Percentiles rank a stretch among this genome's conserved stretches.
Conservation (phyloP, 2,888 invertebrate genomes). For the Geophilus truncorum region DNA sequence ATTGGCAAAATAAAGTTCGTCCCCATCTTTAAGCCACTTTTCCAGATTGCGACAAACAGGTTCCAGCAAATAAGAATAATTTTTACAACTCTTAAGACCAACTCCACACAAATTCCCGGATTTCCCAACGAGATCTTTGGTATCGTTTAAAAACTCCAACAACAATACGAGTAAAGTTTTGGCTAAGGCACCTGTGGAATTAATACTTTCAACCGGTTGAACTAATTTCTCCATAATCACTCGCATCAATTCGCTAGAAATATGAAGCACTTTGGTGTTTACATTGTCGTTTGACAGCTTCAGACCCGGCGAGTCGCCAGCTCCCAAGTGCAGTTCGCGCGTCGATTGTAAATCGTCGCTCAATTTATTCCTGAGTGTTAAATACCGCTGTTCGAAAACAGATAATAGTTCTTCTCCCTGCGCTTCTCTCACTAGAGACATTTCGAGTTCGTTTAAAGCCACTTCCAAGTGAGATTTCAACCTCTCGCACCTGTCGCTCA, state of each 20-base stretch:
- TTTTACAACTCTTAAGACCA: background rate
- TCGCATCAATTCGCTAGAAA: background rate
- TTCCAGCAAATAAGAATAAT: background rate
- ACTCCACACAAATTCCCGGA: background rate
- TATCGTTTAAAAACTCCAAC: background rate
- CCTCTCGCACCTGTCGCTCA: background rate
- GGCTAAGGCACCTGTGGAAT: background rate
- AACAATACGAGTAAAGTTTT: background rate
- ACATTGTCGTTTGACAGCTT: background rate
- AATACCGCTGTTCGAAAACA: background rate
- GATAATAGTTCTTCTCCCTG: background rate
- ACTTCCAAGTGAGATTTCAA: background rate
- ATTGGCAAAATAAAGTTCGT: background rate
- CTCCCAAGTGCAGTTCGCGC: background rate
- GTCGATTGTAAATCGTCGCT: background rate
- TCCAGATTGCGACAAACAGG: background rate
- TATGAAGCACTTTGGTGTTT: background rate
- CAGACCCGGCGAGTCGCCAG: background rate
- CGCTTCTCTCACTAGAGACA: background rate
- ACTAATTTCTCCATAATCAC: background rate
- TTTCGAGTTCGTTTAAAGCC: slow-evolving; percentile 15
- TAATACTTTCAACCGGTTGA: background rate
- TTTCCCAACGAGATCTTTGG: background rate
- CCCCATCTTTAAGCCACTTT: background rate
- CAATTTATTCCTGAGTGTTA: background rate